Base-by-base conservation (phyloP, 2,113 vertebrate species). In the Leptobrachium leishanense region DNA sequence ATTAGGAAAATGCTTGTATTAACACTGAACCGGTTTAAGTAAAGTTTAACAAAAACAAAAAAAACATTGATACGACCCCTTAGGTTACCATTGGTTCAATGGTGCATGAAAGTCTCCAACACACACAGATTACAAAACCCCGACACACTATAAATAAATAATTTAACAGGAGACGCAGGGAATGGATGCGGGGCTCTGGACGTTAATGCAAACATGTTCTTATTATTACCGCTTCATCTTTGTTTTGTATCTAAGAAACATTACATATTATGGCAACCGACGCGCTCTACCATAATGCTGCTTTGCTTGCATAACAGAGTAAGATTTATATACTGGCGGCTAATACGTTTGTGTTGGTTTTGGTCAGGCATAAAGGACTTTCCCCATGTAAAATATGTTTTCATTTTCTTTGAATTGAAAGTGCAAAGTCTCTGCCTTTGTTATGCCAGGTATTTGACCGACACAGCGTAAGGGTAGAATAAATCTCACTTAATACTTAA, bases 311-410 rank as follows among this genome's bases (percentile, higher is more conserved):
- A 40, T 43, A 73, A 50, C 63, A 15, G 46, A 39, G 53, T 42
- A 41, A 68, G 78, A 80, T 80, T 80, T 80, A 80, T 80, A 74
- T 65, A 80, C 71, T 80, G 71, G 71, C 42, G 68, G 62, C 64
- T 74, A 74, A 74, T 68, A 74, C 64, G 40, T 64, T 80, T 74
- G 71, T 80, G 78, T 80, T 80, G 53, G 71, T 80, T 67, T 80
- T 80, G 78, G 78, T 80, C 41, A 31, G 63, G 43, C 55, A 74
- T 74, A 74, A 80, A 80, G 64, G 64, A 55, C 64, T 74, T 43
- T 2, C 46, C 54, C 71, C 54, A 7, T 80, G 68, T 74, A 68
- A 68, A 43, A 59, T 13, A 6, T 74, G 65, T 68, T 80, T 80
- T 74, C 46, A 80, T 74, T 80, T 59, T 55, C 78, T 68, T 74